Conservation (phyloP, 2,797 vertebrate species). For the Choloepus didactylus region DNA sequence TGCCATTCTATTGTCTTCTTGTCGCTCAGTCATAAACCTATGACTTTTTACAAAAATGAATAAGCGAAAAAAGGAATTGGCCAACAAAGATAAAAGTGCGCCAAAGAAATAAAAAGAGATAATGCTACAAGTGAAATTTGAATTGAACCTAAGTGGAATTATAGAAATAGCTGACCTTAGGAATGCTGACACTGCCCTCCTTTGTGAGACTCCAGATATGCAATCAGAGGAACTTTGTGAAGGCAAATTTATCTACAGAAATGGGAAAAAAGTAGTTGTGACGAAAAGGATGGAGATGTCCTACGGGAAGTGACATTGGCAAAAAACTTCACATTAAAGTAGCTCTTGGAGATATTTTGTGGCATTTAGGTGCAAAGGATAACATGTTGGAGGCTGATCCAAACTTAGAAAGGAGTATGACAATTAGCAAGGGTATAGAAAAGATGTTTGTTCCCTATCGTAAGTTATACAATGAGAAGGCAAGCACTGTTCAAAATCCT, state of each 20-base stretch:
- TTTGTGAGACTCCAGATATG: not conserved
- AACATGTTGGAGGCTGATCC: not conserved
- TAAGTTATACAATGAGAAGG: not conserved
- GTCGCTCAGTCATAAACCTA: not conserved
- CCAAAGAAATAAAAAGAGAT: slow-evolving; percentile 1
- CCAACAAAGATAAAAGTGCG: not conserved
- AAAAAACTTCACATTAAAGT: not conserved
- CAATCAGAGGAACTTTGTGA: not conserved
- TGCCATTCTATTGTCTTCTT: not conserved
- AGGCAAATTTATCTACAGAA: too few species aligned
- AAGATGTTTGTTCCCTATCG: not conserved
- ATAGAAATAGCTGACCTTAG: not conserved
- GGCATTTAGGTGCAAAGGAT: not conserved
- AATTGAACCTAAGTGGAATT: not conserved
- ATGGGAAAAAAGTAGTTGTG: not conserved
- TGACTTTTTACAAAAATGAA: not conserved
- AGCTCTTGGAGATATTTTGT: not conserved
- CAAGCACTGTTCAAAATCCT: not conserved
- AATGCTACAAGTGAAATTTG: not conserved
- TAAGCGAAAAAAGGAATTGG: not conserved
- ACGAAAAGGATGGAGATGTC: not conserved
- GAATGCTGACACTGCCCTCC: too few species aligned
- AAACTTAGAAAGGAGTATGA: not conserved
- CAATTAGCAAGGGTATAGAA: not conserved
- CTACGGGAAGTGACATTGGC: not conserved